phyloP scores from a whole-genome alignment of 2,888 invertebrate species.

The Hoplodrina blanda region DNA sequence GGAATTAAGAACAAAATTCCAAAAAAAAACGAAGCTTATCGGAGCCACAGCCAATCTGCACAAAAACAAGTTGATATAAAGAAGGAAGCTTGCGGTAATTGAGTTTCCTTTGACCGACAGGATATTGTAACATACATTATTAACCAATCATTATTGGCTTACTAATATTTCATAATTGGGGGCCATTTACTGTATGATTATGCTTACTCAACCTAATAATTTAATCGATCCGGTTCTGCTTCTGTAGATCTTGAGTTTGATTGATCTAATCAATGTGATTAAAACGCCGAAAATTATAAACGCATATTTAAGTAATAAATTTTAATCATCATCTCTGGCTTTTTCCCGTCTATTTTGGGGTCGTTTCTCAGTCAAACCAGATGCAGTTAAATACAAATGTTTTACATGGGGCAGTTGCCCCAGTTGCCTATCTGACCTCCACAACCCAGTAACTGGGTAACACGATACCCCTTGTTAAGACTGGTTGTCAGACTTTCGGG shows the following conservation, averaged over 20 bases:
- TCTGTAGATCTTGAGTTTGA: constrained; percentile 8
- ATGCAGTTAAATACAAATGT: no score
- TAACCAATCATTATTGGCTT: constrained; percentile 49
- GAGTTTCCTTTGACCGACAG: constrained; percentile 70
- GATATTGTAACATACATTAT: constrained; percentile 74
- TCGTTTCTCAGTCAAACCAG: no score
- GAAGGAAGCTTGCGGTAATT: constrained; percentile 66
- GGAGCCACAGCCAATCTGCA: neutral
- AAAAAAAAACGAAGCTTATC: neutral
- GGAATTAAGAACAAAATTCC: neutral
- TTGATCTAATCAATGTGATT: neutral
- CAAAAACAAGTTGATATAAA: constrained; percentile 26
- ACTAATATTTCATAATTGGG: constrained; percentile 21
- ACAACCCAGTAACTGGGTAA: no score
- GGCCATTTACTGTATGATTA: constrained; percentile 17
- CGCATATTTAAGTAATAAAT: no score
- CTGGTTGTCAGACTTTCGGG: no score
- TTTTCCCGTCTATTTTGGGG: no score
- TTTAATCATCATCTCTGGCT: no score
- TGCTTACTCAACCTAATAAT: constrained; percentile 32
- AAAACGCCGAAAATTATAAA: neutral
- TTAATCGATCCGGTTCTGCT: constrained; percentile 28
- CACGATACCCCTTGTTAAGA: no score
- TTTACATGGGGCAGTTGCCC: no score
- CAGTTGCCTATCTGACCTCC: no score